phyloP scores from a whole-genome alignment of 1,140 invertebrate genomes.

The Glossosoma conforme region DNA sequence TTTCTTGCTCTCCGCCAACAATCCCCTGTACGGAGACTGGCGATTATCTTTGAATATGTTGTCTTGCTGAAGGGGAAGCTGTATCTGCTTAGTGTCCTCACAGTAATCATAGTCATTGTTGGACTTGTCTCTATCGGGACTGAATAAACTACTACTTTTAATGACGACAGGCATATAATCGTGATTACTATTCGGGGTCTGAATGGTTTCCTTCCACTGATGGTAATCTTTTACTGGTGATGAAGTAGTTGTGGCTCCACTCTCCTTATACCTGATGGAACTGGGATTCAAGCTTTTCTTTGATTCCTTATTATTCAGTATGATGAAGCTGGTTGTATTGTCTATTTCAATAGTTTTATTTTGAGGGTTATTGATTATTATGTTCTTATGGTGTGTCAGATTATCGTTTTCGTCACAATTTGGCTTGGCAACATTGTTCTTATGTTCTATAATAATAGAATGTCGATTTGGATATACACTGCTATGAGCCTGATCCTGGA shows the following conservation, averaged over 20 bases:
- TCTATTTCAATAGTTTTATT: background rate
- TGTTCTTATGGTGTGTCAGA: no score
- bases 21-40: slow-evolving; percentile 25
- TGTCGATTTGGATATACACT: background rate
- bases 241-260: background rate
- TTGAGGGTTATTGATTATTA: no score
- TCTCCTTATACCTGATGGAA: no score
- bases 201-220: slow-evolving; percentile 7
- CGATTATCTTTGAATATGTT: slow-evolving; percentile 26
- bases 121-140: slow-evolving; percentile 17
- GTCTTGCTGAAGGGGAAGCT: slow-evolving; percentile 22
- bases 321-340: slow-evolving; percentile 10
- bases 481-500: background rate
- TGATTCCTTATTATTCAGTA: slow-evolving; percentile 15
- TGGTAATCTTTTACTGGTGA: slow-evolving; percentile 10
- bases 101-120: slow-evolving; percentile 29
- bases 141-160: no score
- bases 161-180: no score
- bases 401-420: no score
- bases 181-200: slow-evolving; percentile 1
- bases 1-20: slow-evolving; percentile 17
- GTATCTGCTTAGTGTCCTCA: slow-evolving; percentile 31
- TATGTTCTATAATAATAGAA: background rate
- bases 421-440: no score
- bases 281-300: slow-evolving; percentile 12